phyloP scores from a whole-genome alignment of 2,113 vertebrate species.

The Lathamus discolor region DNA sequence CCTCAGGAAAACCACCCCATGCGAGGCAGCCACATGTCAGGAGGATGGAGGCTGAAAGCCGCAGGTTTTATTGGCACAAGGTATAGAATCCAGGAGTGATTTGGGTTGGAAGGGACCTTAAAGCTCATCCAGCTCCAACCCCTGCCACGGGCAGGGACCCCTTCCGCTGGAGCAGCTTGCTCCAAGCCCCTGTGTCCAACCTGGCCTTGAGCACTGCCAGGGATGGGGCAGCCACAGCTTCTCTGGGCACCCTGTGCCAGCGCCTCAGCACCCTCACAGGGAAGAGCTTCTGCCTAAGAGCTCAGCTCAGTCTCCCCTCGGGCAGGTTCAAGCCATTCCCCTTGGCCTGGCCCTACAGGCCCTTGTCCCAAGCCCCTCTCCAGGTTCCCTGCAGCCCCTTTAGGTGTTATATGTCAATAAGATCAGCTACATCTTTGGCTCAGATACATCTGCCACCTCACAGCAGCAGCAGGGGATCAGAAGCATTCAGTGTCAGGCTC shows the following conservation, averaged over 20 bases:
- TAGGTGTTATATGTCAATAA: not conserved
- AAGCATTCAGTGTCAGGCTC: not conserved
- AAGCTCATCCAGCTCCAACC: too few species aligned
- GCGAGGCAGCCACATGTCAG: not conserved
- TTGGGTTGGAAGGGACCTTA: not conserved
- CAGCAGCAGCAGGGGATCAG: not conserved
- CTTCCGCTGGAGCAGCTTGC: too few species aligned
- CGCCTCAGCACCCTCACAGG: too few species aligned
- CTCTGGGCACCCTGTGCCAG: too few species aligned
- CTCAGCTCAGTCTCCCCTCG: too few species aligned
- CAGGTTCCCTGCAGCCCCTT: not conserved
- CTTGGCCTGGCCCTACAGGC: not conserved
- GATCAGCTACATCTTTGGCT: not conserved
- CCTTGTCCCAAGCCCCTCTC: not conserved
- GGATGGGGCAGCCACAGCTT: too few species aligned
- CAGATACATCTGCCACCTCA: not conserved
- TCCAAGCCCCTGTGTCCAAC: too few species aligned
- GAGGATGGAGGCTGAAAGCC: not conserved
- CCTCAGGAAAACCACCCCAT: not conserved
- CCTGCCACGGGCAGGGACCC: too few species aligned
- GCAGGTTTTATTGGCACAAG: not conserved
- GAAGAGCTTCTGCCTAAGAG: too few species aligned
- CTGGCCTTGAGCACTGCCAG: too few species aligned
- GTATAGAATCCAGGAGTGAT: not conserved
- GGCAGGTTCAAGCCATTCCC: not conserved